A percentile compares a stretch with the other conserved stretches of the same genome.
Conservation (phyloP, 2,888 invertebrate genomes). For the Thelaira solivaga region DNA sequence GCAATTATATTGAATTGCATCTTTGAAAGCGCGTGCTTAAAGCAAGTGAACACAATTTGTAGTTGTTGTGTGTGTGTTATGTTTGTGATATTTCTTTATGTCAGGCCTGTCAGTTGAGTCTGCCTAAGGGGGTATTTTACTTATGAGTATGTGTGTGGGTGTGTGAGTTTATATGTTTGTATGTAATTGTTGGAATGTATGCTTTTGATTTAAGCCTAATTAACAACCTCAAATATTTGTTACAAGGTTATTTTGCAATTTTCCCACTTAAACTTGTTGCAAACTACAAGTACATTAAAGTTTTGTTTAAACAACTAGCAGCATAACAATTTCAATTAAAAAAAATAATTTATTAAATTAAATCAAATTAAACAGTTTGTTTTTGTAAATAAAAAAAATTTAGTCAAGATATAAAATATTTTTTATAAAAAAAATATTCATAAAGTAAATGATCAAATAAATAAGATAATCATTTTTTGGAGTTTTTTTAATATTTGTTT, state of each 20-base stretch:
- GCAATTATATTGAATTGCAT: not conserved
- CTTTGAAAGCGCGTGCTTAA: not conserved
- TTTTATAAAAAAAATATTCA: no score
- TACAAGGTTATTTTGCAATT: not conserved
- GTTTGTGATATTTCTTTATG: not conserved
- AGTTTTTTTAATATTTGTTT: no score
- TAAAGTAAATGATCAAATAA: no score
- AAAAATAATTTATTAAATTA: no score
- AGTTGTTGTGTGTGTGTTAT: not conserved
- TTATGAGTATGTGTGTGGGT: not conserved
- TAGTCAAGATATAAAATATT: no score
- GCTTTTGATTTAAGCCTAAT: conserved; percentile 23
- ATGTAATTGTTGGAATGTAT: not conserved
- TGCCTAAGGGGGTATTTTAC: not conserved
- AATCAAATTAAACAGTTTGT: no score
- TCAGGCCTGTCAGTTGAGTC: not conserved
- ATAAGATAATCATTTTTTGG: no score
- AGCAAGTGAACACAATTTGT: not conserved
- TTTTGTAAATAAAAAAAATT: no score
- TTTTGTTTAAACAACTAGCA: not conserved
- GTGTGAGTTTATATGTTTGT: no score
- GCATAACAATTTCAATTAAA: no score
- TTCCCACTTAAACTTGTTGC: no score
- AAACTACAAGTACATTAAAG: no score
- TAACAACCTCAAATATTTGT: conserved; percentile 6